These are phyloP conservation scores for Mythimna ferrago DNA, from an alignment of 2,888 invertebrate species.

Conservation along the genomic window DNA sequence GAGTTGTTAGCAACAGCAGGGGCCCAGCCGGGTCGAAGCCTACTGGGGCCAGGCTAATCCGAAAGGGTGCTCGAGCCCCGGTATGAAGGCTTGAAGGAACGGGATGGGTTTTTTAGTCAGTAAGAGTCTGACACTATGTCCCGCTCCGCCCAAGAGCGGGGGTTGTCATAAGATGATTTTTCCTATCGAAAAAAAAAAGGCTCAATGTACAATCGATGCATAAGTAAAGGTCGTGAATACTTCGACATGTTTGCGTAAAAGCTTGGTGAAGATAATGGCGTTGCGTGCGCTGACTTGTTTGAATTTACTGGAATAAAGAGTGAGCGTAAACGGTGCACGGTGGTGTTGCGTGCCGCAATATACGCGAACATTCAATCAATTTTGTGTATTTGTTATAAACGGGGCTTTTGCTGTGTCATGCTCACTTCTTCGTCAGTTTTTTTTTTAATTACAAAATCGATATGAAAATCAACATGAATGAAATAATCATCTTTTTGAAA, in stretches of 20 bases:
- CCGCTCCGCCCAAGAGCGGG: no score
- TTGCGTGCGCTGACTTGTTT: constrained; percentile 45
- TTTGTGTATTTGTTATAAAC: constrained; percentile 23
- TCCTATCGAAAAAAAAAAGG: no score
- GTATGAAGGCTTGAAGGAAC: no score
- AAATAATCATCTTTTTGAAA: no score
- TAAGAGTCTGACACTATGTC: no score
- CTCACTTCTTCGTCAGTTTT: background rate
- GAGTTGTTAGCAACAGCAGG: no score
- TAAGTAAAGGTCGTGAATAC: constrained; percentile 16
- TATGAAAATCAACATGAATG: background rate
- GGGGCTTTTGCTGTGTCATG: background rate
- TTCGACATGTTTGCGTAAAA: constrained; percentile 25
- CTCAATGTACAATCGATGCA: constrained; percentile 7
- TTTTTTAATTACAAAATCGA: no score
- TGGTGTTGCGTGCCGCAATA: constrained; percentile 38
- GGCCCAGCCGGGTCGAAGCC: no score
- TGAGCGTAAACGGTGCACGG: constrained; percentile 45
- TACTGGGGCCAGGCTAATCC: no score
- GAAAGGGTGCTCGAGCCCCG: no score
- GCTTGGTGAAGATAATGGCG: constrained; percentile 16
- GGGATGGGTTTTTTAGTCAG: no score
- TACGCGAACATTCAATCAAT: constrained; percentile 32
- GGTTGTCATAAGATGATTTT: no score
- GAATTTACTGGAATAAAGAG: constrained; percentile 23